These are phyloP conservation scores for Drosophila monieri DNA, from an alignment of 2,888 invertebrate genomes.

Conservation along the genomic window DNA sequence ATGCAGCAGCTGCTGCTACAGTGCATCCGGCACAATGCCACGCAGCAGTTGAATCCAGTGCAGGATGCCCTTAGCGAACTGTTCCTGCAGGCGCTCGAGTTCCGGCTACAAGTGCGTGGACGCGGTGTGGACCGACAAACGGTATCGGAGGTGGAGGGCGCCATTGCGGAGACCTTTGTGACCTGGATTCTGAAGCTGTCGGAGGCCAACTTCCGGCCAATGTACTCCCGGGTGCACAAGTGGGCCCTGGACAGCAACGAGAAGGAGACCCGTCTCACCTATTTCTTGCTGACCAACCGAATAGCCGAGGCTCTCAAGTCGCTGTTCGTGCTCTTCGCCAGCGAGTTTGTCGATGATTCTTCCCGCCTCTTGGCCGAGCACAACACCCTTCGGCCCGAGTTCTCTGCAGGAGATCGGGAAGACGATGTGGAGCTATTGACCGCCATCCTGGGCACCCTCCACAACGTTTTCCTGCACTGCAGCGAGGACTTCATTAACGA, in stretches of 20 bases:
- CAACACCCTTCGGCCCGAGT: conserved; percentile 85
- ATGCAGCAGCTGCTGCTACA: conserved; percentile 90
- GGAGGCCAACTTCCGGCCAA: conserved; percentile 94
- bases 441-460: conserved; percentile 90
- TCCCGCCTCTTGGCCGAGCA: conserved; percentile 89
- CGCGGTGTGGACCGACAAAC: conserved; percentile 79
- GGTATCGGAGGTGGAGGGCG: conserved; percentile 88
- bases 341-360: conserved; percentile 92
- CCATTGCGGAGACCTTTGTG: conserved; percentile 91
- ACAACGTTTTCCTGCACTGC: conserved; percentile 92
- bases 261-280: conserved; percentile 86
- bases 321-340: conserved; percentile 95
- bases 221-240: conserved; percentile 93
- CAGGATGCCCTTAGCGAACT: conserved; percentile 89
- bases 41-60: conserved; percentile 87
- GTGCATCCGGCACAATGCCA: conserved; percentile 87
- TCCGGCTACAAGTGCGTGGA: conserved; percentile 86
- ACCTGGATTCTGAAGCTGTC: conserved; percentile 93
- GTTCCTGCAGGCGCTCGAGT: conserved; percentile 89
- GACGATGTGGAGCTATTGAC: conserved; percentile 84
- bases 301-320: conserved; percentile 93
- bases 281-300: conserved; percentile 89
- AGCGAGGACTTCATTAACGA: conserved; percentile 93
- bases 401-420: conserved; percentile 84
- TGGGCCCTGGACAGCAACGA: conserved; percentile 89